phyloP scores from a whole-genome alignment of 92 coral and sea anemone species.

The Porites evermanni region DNA sequence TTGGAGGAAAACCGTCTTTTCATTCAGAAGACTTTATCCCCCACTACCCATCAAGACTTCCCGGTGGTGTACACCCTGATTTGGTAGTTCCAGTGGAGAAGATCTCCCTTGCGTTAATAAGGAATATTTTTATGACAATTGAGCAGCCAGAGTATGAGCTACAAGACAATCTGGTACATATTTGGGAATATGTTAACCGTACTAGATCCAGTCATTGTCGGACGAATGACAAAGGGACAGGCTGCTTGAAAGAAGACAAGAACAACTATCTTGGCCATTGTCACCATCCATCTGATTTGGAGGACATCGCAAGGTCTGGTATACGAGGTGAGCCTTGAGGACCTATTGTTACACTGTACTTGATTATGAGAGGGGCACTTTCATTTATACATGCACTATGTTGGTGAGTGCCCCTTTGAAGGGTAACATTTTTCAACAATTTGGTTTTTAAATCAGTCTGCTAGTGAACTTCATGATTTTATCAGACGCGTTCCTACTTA shows the following conservation, averaged over 20 bases:
- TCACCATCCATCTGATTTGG: not conserved
- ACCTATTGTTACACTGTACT: not conserved
- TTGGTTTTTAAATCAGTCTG: no score
- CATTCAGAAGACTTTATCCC: slow-evolving; percentile 53
- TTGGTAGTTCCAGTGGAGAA: slow-evolving; percentile 74
- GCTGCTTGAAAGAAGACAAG: not conserved
- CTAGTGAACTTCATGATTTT: no score
- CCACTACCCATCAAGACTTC: slow-evolving; percentile 75
- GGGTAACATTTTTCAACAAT: no score
- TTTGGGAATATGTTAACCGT: not conserved
- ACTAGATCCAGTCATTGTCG: not conserved
- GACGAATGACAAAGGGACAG: not conserved
- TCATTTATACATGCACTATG: no score
- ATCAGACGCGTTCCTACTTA: no score
- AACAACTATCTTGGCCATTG: not conserved
- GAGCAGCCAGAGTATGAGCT: slow-evolving; percentile 56
- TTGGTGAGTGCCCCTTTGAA: no score
- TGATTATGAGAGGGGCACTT: no score
- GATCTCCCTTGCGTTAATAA: slow-evolving; percentile 68
- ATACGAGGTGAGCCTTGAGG: not conserved
- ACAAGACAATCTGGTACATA: not conserved
- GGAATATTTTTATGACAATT: slow-evolving; percentile 81
- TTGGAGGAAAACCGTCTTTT: slow-evolving; percentile 74
- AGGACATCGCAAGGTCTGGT: not conserved
- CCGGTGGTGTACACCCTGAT: slow-evolving; percentile 85